Percentiles rank a stretch among this genome's conserved stretches.
These are phyloP conservation scores for Sinohyriopsis cumingii DNA, from an alignment of 2,888 invertebrate species.

Conservation along the genomic window DNA sequence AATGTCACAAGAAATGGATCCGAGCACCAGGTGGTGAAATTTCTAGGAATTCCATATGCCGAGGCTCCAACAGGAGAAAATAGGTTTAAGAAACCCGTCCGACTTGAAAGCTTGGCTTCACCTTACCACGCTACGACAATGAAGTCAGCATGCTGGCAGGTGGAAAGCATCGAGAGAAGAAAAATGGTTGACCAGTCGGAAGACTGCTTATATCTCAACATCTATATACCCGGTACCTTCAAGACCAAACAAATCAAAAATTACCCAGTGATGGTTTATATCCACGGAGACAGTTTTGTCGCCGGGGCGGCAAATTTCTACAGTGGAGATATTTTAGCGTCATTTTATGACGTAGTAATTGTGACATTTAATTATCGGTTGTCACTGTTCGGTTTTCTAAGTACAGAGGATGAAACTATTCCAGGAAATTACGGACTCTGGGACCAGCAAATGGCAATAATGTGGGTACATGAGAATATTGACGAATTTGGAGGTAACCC, in stretches of 20 bases:
- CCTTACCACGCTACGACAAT: slow-evolving; percentile 34
- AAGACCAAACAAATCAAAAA: slow-evolving; percentile 26
- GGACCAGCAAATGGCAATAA: slow-evolving; percentile 36
- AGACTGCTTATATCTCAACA: slow-evolving; percentile 30
- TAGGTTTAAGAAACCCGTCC: slow-evolving; percentile 18
- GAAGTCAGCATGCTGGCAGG: slow-evolving; percentile 24
- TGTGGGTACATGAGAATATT: slow-evolving; percentile 33
- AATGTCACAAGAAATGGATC: slow-evolving; percentile 12
- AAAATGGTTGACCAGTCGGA: slow-evolving; percentile 12
- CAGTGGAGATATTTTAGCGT: slow-evolving; percentile 24
- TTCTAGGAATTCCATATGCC: slow-evolving; percentile 34
- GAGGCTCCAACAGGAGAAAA: slow-evolving; percentile 9
- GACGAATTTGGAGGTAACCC: slow-evolving; percentile 31
- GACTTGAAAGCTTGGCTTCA: slow-evolving; percentile 11
- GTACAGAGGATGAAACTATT: slow-evolving; percentile 16
- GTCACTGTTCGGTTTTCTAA: slow-evolving; percentile 31
- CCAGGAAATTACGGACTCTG: slow-evolving; percentile 33
- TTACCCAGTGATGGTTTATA: slow-evolving; percentile 30
- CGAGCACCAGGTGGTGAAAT: slow-evolving; percentile 12
- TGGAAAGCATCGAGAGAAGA: slow-evolving; percentile 15
- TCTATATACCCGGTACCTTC: slow-evolving; percentile 30
- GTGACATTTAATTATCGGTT: slow-evolving; percentile 36
- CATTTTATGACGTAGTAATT: slow-evolving; percentile 20
- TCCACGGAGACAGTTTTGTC: slow-evolving; percentile 32
- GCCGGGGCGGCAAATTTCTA: slow-evolving; percentile 21